Base-by-base conservation (phyloP, 2,888 invertebrate species). In the Dynastes tityus region DNA sequence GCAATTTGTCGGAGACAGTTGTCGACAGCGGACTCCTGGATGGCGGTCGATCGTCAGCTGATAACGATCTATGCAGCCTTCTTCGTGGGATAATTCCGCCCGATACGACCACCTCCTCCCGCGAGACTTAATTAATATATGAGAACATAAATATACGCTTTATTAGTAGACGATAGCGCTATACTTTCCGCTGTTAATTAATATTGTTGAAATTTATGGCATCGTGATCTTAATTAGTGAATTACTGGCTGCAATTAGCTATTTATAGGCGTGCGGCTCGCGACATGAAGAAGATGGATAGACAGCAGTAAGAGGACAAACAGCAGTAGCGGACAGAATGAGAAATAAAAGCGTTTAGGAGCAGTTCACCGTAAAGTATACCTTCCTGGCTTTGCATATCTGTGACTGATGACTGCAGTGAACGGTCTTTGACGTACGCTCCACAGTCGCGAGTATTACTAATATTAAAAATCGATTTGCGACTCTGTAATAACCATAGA, bases 151-250 rank as follows among this genome's bases (percentile, higher is more conserved):
- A 73, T 73, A 73, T 73, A 73, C 73, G 73, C 73, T 58, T 73
- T 73, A 73, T 73, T 73, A 58, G 58, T 58, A 73, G 73, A 73
- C 73, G 73, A 73, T 73, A 73, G 73, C 73, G 73, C 73, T 49
- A 37, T 37, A 49, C 45, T 58, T 58, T 73, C 73, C 58, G 11
- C 73, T 58, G 73, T 76, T 76, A 76, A 76, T 76, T 76, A 77
- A 78, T 71, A 73, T 78, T 64, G 78, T 78, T 78, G 71, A 78
- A 70, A 73, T 73, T 73, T 64, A 71, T 64, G 71, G 70, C 75
- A 63, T 67, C 68, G 75, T 49, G 78, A 78, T 78, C 78, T 78
- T 78, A 78, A 78, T 78, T 78, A 75, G 58, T 63, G 78, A 70
- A 78, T 75, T 78, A 68, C 68, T 76, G 61, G 40, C 55, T 29